Percentiles rank a stretch among this genome's conserved stretches.
Conservation (phyloP, 1,140 invertebrate species). For the Bombus superbus region DNA sequence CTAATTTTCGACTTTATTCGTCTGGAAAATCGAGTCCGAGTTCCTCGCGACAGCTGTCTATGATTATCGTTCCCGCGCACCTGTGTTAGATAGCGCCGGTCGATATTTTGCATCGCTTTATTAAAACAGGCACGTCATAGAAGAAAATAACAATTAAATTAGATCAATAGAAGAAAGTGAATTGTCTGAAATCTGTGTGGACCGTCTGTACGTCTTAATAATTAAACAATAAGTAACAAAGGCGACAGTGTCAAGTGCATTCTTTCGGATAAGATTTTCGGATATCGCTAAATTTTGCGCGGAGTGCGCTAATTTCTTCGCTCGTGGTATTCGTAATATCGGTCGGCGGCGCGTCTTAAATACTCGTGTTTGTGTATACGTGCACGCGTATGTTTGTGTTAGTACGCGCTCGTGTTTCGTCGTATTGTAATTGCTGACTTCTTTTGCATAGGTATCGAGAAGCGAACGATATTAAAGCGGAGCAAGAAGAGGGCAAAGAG, state of each 20-base stretch:
- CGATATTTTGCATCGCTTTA: not conserved
- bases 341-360: not conserved
- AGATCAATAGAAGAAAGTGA: not conserved
- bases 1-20: conserved; percentile 20
- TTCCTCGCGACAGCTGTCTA: not conserved
- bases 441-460: conserved; percentile 24
- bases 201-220: not conserved
- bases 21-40: not conserved
- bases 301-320: not conserved
- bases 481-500: not conserved
- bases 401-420: too few relatives aligned
- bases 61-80: not conserved
- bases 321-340: not conserved
- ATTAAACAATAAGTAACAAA: not conserved
- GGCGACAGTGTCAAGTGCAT: not conserved
- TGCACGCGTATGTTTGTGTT: not conserved
- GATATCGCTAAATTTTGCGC: not conserved
- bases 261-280: not conserved
- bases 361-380: not conserved
- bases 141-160: too few relatives aligned
- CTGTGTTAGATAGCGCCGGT: not conserved
- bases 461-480: not conserved
- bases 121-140: not conserved
- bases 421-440: not conserved
- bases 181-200: too few relatives aligned